These are phyloP conservation scores for Aphidoletes aphidimyza DNA, from an alignment of 2,888 invertebrate genomes.

Conservation along the genomic window DNA sequence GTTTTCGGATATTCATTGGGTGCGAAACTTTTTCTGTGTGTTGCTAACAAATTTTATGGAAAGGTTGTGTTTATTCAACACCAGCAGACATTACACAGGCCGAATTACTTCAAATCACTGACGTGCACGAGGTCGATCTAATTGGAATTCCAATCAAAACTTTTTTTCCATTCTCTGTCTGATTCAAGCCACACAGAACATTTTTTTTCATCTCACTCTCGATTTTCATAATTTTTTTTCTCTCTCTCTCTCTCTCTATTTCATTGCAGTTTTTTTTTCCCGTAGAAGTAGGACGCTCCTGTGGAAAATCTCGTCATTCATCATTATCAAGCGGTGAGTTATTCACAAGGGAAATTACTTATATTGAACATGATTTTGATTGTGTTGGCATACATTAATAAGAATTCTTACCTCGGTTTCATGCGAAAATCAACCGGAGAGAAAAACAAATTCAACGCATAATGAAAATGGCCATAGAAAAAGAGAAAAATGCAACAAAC, in stretches of 20 bases:
- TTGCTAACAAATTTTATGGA: not conserved
- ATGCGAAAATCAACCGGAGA: not conserved
- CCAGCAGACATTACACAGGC: not conserved
- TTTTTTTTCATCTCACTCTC: not conserved
- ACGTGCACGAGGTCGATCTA: not conserved
- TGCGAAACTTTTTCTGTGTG: not conserved
- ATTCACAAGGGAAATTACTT: conserved; percentile 9
- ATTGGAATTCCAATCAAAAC: conserved; percentile 43
- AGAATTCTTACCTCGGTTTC: not conserved
- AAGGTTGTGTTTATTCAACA: not conserved
- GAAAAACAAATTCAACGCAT: not conserved
- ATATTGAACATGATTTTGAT: not conserved
- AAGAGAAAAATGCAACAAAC: conserved; percentile 11
- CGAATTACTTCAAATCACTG: not conserved
- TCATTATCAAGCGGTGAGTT: conserved; percentile 45
- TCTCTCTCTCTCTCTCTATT: not conserved
- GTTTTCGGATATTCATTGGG: not conserved
- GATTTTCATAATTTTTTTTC: not conserved
- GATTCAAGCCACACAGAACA: not conserved
- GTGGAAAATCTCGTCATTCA: not conserved
- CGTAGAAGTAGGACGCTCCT: too few species aligned
- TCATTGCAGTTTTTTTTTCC: not conserved
- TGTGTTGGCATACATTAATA: conserved; percentile 28
- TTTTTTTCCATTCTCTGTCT: not conserved
- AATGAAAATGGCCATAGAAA: not conserved